Percentiles rank a stretch among this genome's conserved stretches.
Evolutionary conservation across 2,113 vertebrate genomes (phyloP).

Genomic region (Neodon shergylaensis): DNA sequence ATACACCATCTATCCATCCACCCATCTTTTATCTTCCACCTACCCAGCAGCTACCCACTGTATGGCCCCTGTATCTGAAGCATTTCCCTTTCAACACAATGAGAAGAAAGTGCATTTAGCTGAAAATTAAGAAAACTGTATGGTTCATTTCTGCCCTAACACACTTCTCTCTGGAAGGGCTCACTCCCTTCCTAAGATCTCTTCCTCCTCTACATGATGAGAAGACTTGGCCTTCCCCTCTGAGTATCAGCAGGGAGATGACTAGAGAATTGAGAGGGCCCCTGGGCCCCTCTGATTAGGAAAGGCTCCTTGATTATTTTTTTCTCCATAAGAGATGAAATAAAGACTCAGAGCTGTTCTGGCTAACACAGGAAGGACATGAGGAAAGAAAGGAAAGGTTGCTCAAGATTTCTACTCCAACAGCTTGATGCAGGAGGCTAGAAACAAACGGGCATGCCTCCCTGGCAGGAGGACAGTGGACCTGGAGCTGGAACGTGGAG

Average conservation of each 20-base stretch:
- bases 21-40: not conserved
- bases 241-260: rapidly evolving
- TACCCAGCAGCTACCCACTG: not conserved
- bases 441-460: rapidly evolving
- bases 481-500: rapidly evolving
- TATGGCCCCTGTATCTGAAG: not conserved
- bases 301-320: not conserved
- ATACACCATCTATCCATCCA: not conserved
- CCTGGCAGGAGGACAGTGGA: rapidly evolving
- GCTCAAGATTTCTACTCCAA: not conserved
- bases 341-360: not conserved
- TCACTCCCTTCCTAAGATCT: no score
- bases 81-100: not conserved
- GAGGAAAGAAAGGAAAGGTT: not conserved
- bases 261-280: rapidly evolving
- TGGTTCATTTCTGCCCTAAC: not conserved
- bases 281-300: not conserved
- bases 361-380: not conserved
- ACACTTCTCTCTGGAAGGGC: not conserved
- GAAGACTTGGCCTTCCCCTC: not conserved
- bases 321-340: not conserved
- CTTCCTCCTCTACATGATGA: not conserved
- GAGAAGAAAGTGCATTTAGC: not conserved
- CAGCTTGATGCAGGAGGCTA: not conserved
- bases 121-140: not conserved